Evolutionary conservation across 2,113 vertebrate species (phyloP).

Genomic region (Percina caprodes): DNA sequence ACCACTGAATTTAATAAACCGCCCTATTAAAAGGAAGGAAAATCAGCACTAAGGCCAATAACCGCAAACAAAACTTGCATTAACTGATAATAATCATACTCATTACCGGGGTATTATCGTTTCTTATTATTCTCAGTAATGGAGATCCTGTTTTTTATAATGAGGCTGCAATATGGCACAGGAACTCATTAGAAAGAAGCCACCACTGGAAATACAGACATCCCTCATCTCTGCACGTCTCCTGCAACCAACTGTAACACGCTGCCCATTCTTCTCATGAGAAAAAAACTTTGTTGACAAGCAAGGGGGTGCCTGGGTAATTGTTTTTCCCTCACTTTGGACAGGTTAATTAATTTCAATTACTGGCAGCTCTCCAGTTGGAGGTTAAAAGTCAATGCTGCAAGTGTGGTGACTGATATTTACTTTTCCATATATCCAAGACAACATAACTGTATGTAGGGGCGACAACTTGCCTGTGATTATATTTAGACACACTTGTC

Average conservation of each 20-base stretch:
- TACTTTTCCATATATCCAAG: slow-evolving; percentile 56
- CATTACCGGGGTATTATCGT: slow-evolving; percentile 67
- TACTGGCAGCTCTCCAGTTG: slow-evolving; percentile 61
- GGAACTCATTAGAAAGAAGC: slow-evolving; percentile 74
- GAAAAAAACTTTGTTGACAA: slow-evolving; percentile 77
- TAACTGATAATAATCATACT: slow-evolving; percentile 65
- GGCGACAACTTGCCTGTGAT: slow-evolving; percentile 35
- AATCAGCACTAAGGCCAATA: slow-evolving; percentile 41
- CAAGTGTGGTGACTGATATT: slow-evolving; percentile 35
- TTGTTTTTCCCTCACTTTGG: slow-evolving; percentile 77
- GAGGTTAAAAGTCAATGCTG: slow-evolving; percentile 63
- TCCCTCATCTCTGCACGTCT: slow-evolving; percentile 76
- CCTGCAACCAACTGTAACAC: slow-evolving; percentile 57
- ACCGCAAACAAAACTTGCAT: slow-evolving; percentile 49
- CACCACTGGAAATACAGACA: slow-evolving; percentile 67
- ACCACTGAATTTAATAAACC: slow-evolving; percentile 34
- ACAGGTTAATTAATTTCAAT: slow-evolving; percentile 85
- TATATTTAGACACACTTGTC: slow-evolving; percentile 35
- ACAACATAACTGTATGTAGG: slow-evolving; percentile 29
- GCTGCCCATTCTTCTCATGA: slow-evolving; percentile 58
- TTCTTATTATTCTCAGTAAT: slow-evolving; percentile 66
- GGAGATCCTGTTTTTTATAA: slow-evolving; percentile 52
- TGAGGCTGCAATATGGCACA: slow-evolving; percentile 58
- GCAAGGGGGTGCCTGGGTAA: slow-evolving; percentile 71
- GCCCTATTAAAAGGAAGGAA: slow-evolving; percentile 25